These are phyloP conservation scores for Stomatorhinus walkeri DNA, from an alignment of 2,797 vertebrate genomes.

Conservation along the genomic window DNA sequence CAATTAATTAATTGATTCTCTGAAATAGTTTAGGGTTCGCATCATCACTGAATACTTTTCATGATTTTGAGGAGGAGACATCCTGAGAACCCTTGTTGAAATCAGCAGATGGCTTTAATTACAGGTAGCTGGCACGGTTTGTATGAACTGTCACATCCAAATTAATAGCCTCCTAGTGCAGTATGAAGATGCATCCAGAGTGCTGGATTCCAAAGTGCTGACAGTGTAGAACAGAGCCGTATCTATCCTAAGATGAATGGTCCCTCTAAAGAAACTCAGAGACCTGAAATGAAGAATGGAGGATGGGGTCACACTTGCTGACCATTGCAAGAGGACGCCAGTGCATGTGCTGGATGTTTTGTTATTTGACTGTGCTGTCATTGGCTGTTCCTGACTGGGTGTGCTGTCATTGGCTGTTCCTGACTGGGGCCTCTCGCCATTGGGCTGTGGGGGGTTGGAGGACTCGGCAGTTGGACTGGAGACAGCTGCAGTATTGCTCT, in stretches of 20 bases:
- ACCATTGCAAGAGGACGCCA: background rate
- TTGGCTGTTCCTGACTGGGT: background rate
- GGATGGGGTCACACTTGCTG: background rate
- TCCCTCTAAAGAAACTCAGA: background rate
- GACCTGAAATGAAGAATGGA: background rate
- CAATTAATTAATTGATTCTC: background rate
- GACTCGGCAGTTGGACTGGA: background rate
- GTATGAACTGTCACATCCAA: conserved; percentile 10
- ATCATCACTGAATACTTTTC: background rate
- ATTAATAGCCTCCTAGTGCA: conserved; percentile 15
- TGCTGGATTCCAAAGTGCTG: conserved; percentile 12
- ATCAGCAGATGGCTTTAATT: conserved; percentile 39
- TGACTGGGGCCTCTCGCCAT: background rate
- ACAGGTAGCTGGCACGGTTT: conserved; percentile 20
- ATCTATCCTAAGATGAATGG: background rate
- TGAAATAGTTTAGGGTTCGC: background rate
- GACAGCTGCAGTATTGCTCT: background rate
- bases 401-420: background rate
- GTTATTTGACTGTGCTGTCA: background rate
- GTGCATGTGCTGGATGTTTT: background rate
- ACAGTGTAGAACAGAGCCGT: background rate
- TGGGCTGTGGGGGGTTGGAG: background rate
- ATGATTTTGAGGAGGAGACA: background rate
- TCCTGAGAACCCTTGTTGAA: background rate
- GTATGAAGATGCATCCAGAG: background rate